These are phyloP conservation scores for Steinernema khuongi DNA, from an alignment of 1,140 invertebrate species.

Conservation along the genomic window DNA sequence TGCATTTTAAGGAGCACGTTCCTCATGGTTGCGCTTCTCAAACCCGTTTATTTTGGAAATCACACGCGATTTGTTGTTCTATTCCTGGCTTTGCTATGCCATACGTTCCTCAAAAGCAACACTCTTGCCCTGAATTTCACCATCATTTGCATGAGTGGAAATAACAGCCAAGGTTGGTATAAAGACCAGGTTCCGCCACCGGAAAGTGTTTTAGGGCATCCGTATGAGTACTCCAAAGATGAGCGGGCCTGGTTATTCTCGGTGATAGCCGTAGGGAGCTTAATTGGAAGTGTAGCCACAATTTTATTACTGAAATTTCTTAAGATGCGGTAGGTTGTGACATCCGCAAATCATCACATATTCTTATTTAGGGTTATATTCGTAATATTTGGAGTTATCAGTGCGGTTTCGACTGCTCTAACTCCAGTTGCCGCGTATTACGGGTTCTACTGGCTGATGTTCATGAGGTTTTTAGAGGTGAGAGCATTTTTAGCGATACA, in stretches of 20 bases:
- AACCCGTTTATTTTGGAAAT: background rate
- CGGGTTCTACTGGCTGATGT: background rate
- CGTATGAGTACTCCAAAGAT: background rate
- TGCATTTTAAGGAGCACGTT: too few species aligned
- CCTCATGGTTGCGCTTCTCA: too few species aligned
- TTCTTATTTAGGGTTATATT: background rate
- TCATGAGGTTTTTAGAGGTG: background rate
- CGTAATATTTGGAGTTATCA: background rate
- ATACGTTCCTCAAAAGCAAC: slow-evolving; percentile 7
- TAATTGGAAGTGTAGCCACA: background rate
- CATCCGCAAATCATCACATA: background rate
- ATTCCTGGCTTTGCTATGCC: background rate
- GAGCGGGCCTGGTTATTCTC: background rate
- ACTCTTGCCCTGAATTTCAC: background rate
- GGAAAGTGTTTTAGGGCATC: background rate
- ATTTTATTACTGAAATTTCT: background rate
- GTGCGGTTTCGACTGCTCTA: background rate
- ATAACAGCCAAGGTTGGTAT: background rate
- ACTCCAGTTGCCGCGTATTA: background rate
- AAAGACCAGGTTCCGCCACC: background rate
- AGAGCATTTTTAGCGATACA: background rate
- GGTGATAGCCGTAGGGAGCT: background rate
- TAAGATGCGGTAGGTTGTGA: background rate
- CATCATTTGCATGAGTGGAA: slow-evolving; percentile 1
- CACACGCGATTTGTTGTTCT: background rate